These are phyloP conservation scores for Entomyzon cyanotis DNA, from an alignment of 2,113 vertebrate genomes.

Conservation along the genomic window DNA sequence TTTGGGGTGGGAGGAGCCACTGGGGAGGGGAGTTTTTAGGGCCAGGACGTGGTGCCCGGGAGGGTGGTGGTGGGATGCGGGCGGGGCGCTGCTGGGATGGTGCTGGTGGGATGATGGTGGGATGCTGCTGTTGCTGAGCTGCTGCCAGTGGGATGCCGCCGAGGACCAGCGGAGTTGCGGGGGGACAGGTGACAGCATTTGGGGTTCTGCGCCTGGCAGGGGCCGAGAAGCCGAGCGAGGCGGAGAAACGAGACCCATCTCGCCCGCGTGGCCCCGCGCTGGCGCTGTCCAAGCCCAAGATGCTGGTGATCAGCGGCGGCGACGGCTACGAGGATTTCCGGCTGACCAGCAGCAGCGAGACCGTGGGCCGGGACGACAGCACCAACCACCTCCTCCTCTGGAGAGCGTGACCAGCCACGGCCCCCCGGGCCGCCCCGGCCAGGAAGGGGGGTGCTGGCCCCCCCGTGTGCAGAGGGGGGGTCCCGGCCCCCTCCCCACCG, in stretches of 20 bases:
- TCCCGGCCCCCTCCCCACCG: not conserved
- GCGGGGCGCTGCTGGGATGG: accelerated
- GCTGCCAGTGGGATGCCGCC: not conserved
- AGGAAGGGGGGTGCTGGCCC: not conserved
- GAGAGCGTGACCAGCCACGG: conserved; percentile 81
- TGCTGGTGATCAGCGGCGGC: conserved; percentile 93
- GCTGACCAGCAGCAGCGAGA: conserved; percentile 92
- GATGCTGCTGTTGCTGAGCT: not conserved
- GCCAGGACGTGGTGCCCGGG: not conserved
- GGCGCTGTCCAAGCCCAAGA: conserved; percentile 81
- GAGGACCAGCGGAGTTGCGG: accelerated
- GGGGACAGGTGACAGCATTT: accelerated
- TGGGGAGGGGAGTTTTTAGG: accelerated
- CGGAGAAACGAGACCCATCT: conserved; percentile 80
- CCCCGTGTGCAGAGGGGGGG: not conserved
- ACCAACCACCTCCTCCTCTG: conserved; percentile 97
- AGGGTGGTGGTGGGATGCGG: accelerated
- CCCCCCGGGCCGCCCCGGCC: not conserved
- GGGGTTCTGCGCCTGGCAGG: not conserved
- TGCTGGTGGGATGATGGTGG: not conserved
- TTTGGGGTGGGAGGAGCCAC: not conserved
- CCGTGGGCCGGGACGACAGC: conserved; percentile 93
- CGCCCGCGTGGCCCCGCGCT: conserved; percentile 75
- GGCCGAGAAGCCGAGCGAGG: conserved; percentile 71
- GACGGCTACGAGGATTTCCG: conserved; percentile 97